phyloP scores from a whole-genome alignment of 2,113 vertebrate species.

The Zosterops borbonicus region DNA sequence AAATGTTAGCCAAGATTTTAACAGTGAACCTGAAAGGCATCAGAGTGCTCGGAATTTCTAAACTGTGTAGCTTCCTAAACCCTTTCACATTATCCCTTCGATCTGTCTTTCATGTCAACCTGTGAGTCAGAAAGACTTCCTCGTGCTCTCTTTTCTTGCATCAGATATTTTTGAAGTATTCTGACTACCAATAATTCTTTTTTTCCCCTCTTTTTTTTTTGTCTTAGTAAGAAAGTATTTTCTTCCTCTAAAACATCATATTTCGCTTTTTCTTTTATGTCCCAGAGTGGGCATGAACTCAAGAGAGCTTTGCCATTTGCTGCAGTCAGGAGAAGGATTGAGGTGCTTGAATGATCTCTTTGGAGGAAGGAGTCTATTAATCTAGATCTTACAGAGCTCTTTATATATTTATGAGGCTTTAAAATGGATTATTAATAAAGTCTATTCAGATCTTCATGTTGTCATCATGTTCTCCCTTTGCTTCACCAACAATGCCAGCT shows the following conservation, averaged over 20 bases:
- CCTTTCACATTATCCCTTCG: background rate
- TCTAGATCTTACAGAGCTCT: background rate
- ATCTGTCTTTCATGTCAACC: background rate
- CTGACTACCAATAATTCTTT: background rate
- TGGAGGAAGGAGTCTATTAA: slow-evolving; percentile 16
- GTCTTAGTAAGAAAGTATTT: background rate
- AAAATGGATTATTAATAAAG: slow-evolving; percentile 52
- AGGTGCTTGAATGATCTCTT: background rate
- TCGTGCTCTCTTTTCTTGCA: background rate
- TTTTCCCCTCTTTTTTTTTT: rapidly evolving
- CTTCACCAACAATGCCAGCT: background rate
- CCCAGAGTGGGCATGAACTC: background rate
- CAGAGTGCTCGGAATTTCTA: background rate
- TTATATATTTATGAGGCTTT: background rate
- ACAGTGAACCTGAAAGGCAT: background rate
- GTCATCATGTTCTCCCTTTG: background rate
- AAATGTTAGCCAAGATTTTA: background rate
- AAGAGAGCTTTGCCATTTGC: background rate
- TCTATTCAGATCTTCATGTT: slow-evolving; percentile 11
- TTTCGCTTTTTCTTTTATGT: background rate
- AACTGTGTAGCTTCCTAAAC: background rate
- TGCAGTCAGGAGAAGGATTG: background rate
- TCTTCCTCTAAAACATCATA: background rate
- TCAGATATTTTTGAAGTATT: background rate
- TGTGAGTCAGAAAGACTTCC: background rate